These are phyloP conservation scores for Apodemia mormo DNA, from an alignment of 2,888 invertebrate genomes.

Conservation along the genomic window DNA sequence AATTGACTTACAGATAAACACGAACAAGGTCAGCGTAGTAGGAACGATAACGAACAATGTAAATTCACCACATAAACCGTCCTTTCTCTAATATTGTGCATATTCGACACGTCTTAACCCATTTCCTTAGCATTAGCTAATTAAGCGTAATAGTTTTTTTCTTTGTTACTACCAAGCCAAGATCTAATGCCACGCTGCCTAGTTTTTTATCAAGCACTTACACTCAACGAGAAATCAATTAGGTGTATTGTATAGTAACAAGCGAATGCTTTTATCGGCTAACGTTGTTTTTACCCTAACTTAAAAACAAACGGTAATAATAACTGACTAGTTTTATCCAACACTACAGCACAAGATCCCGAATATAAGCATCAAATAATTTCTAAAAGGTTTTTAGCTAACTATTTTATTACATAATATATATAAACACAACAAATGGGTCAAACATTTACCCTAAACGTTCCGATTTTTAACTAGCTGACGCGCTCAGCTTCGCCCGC, in stretches of 20 bases:
- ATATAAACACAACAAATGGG: too few species aligned
- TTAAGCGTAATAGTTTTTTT: background rate
- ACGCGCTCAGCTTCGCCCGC: too few species aligned
- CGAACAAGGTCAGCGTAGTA: conserved; percentile 38
- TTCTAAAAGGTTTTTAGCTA: background rate
- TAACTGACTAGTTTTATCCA: background rate
- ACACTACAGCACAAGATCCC: background rate
- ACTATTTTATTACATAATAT: too few species aligned
- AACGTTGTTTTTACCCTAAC: background rate
- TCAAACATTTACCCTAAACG: too few species aligned
- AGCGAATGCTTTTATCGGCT: conserved; percentile 13
- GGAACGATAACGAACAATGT: conserved; percentile 27
- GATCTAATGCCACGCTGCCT: conserved; percentile 8
- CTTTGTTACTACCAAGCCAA: background rate
- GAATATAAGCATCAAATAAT: background rate
- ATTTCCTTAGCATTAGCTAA: conserved; percentile 17
- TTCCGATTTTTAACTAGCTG: too few species aligned
- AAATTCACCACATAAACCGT: conserved; percentile 15
- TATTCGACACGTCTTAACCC: conserved; percentile 9
- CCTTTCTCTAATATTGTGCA: conserved; percentile 15
- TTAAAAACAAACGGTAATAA: conserved; percentile 1
- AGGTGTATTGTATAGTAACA: conserved; percentile 7
- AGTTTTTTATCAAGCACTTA: conserved; percentile 3
- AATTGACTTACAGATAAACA: conserved; percentile 47
- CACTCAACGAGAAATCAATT: conserved; percentile 11